Percentiles rank a stretch among this genome's conserved stretches.
Conservation (phyloP, 1,140 invertebrate species). For the Gonatopus flavifemur region DNA sequence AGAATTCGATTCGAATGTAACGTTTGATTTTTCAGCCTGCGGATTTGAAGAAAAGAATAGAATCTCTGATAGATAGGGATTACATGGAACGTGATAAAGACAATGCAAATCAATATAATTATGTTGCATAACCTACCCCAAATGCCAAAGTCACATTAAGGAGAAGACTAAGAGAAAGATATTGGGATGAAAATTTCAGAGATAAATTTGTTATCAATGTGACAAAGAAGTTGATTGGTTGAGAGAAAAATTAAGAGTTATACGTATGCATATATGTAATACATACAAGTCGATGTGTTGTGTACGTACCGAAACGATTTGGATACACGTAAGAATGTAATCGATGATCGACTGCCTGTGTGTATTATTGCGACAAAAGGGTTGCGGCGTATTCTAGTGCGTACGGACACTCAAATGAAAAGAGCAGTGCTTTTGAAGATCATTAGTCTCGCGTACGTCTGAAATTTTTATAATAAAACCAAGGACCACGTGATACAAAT, state of each 20-base stretch:
- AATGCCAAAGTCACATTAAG: conserved; percentile 48
- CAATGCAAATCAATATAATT: conserved; percentile 97
- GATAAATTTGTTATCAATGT: neutral
- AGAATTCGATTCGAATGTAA: too few species aligned
- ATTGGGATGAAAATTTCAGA: neutral
- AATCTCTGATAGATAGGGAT: conserved; percentile 96
- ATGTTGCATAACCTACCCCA: conserved; percentile 81
- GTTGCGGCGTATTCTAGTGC: too few species aligned
- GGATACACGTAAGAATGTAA: too few species aligned
- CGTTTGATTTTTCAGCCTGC: conserved; percentile 71
- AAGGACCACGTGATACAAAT: conserved; percentile 17
- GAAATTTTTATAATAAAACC: conserved; percentile 18
- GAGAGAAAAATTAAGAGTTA: too few species aligned
- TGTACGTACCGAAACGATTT: too few species aligned
- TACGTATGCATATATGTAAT: too few species aligned
- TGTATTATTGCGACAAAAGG: too few species aligned
- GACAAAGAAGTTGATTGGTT: neutral
- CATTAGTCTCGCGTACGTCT: conserved; percentile 29
- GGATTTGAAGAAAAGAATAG: conserved; percentile 97
- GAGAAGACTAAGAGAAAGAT: too few species aligned
- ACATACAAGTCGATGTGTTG: too few species aligned
- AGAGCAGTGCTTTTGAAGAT: conserved; percentile 30
- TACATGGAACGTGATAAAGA: conserved; percentile 99
- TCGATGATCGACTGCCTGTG: too few species aligned
- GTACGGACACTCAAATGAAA: conserved; percentile 18